These are phyloP conservation scores for Coenonympha glycerion DNA, from an alignment of 2,888 invertebrate genomes.

Conservation along the genomic window DNA sequence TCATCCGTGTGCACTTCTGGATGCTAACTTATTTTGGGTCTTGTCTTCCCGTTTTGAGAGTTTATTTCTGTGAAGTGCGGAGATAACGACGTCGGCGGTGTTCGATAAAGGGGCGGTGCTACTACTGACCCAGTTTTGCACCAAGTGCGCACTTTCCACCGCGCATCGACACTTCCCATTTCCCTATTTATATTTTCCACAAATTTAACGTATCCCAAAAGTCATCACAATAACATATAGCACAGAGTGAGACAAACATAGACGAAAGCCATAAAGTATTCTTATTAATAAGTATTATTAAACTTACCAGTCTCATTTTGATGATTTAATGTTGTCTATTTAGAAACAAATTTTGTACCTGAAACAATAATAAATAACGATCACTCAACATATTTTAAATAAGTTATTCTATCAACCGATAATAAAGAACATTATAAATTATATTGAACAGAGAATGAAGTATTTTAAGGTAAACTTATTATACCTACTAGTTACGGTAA, in stretches of 20 bases:
- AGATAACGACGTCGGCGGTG: slow-evolving; percentile 40
- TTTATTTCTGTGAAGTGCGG: slow-evolving; percentile 50
- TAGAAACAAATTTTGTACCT: slow-evolving; percentile 50
- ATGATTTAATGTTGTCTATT: slow-evolving; percentile 36
- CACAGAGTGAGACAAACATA: not conserved
- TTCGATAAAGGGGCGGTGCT: slow-evolving; percentile 74
- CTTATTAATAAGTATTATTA: not conserved
- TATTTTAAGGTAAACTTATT: too few relatives aligned
- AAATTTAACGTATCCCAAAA: slow-evolving; percentile 37
- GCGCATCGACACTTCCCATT: slow-evolving; percentile 67
- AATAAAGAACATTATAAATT: too few relatives aligned
- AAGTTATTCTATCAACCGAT: not conserved
- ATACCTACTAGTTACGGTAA: too few relatives aligned
- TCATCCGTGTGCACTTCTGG: slow-evolving; percentile 41
- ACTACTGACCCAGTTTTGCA: slow-evolving; percentile 74
- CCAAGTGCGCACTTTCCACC: slow-evolving; percentile 71
- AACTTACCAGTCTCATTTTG: slow-evolving; percentile 70
- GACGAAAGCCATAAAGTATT: not conserved
- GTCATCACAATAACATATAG: slow-evolving; percentile 2
- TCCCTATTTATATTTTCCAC: slow-evolving; percentile 56
- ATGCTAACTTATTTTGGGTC: slow-evolving; percentile 41
- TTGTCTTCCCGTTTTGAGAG: slow-evolving; percentile 48
- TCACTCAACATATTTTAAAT: slow-evolving; percentile 3
- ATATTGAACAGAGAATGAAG: too few relatives aligned
- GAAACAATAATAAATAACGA: slow-evolving; percentile 38